Conservation (phyloP, 2,113 vertebrate genomes). For the Nipponia nippon region DNA sequence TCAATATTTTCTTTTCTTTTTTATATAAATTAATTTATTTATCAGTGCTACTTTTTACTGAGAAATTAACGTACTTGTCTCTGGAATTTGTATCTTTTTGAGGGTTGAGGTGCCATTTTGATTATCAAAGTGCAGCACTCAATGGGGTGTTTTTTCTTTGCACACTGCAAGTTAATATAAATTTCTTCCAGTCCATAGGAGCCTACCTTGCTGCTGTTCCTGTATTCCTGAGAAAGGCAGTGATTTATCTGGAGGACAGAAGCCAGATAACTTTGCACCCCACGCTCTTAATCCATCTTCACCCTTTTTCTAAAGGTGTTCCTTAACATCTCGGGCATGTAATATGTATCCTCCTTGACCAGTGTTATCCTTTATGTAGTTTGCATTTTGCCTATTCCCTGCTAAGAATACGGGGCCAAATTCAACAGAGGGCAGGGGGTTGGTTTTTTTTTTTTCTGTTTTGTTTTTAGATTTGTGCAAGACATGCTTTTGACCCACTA, state of each 20-base stretch:
- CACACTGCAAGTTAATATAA: not conserved
- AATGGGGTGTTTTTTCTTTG: not conserved
- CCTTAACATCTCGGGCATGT: not conserved
- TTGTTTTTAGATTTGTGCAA: not conserved
- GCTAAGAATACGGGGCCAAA: not conserved
- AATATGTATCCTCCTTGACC: not conserved
- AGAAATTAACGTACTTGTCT: not conserved
- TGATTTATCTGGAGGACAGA: not conserved
- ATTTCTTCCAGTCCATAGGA: not conserved
- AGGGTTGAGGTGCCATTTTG: not conserved
- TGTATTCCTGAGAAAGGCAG: not conserved
- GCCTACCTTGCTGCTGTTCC: not conserved
- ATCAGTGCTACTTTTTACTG: not conserved
- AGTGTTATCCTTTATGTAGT: not conserved
- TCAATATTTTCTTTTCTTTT: not conserved
- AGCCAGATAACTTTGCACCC: not conserved
- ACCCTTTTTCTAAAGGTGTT: not conserved
- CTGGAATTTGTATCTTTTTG: not conserved
- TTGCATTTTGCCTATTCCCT: not conserved
- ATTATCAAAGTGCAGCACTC: not conserved
- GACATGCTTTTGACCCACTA: not conserved
- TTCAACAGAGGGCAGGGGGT: not conserved
- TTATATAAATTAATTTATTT: conserved; percentile 47
- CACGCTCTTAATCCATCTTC: not conserved
- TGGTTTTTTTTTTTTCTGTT: rapidly evolving